Evolutionary conservation across 2,888 invertebrate genomes (phyloP), one percentile per base, ranked within the genome.

Genomic region (Eristalis pertinax): DNA sequence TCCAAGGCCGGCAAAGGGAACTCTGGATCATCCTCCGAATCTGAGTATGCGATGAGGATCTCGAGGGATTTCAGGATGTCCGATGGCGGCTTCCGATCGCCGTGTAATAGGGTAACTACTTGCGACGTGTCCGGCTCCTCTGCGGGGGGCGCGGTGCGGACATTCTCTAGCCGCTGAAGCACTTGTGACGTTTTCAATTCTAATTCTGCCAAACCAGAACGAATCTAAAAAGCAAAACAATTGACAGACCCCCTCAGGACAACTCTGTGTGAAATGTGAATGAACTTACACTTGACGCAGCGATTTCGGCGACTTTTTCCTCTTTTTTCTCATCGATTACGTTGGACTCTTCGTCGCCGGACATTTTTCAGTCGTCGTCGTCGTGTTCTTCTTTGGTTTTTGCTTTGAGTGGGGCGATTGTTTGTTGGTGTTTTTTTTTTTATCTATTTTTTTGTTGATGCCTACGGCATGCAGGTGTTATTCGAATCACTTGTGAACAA

Each of bases 151-250:
- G 90, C 85, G 1, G 91, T 89, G 76, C 92, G 92, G 0, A 95
- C 79, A 89, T 96, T 96, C 92, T 96, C 96, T 85, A 96, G 92
- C 58, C 96, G 94, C 81, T 95, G 95, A 74, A 96, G 95, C 89
- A 96, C 95, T 91, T 96, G 95, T 4, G 96, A 96, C 70, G 96
- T 96, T 92, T 96, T 95, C 92, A 96, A 94, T 92, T 96, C 96
- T 89, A 96, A 91, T 86, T 95, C 95, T 69, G 95, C 95, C 90
- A 95, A 93, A 60, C 95, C 95, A 90, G 95, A 95, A 92, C 95
- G 95, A 93, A 94, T 94, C 95, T 95, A 91, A 8, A 78, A 32
- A 15, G n/a, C 1, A 29, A n/a, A 35, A 73, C 19, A 50, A 19
- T 19, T 19, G 50, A 50, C 19, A 19, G n/a, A 19, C 19, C 19